phyloP scores from a whole-genome alignment of 2,113 vertebrate species.

The Psephotus haematonotus region DNA sequence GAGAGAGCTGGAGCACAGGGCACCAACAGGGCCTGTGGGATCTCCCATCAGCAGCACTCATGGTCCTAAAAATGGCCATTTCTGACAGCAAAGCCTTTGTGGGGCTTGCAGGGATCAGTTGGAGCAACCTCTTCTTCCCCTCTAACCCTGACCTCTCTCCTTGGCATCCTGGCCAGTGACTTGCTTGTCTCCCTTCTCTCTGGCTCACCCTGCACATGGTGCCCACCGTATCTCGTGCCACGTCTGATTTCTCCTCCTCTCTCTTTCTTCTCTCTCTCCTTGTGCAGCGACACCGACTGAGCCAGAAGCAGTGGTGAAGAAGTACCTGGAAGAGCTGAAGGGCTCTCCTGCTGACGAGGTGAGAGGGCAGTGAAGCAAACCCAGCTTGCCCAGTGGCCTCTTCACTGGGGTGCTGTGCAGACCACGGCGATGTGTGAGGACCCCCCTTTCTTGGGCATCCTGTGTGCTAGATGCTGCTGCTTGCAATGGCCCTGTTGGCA shows the following conservation, averaged over 20 bases:
- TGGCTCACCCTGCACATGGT: not conserved
- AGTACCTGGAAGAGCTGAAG: conserved; percentile 76
- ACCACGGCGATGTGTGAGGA: not conserved
- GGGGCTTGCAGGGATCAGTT: not conserved
- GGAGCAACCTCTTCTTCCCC: not conserved
- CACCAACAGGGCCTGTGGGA: not conserved
- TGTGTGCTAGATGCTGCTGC: not conserved
- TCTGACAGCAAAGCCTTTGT: not conserved
- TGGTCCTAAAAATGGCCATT: not conserved
- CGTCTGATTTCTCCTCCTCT: not conserved
- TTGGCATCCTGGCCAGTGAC: not conserved
- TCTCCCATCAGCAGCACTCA: accelerated
- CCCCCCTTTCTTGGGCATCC: not conserved
- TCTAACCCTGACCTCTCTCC: conserved; percentile 10
- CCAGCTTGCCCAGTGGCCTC: not conserved
- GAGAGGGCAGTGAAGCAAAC: not conserved
- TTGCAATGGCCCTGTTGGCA: accelerated
- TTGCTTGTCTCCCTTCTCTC: conserved; percentile 15
- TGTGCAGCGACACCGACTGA: conserved; percentile 30
- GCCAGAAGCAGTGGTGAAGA: conserved; percentile 79
- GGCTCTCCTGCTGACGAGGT: conserved; percentile 74
- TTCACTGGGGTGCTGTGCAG: not conserved
- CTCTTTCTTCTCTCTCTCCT: not conserved
- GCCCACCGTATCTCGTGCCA: accelerated
- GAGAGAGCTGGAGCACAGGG: not conserved